phyloP scores from a whole-genome alignment of 2,888 invertebrate genomes.

The Acronicta psi region DNA sequence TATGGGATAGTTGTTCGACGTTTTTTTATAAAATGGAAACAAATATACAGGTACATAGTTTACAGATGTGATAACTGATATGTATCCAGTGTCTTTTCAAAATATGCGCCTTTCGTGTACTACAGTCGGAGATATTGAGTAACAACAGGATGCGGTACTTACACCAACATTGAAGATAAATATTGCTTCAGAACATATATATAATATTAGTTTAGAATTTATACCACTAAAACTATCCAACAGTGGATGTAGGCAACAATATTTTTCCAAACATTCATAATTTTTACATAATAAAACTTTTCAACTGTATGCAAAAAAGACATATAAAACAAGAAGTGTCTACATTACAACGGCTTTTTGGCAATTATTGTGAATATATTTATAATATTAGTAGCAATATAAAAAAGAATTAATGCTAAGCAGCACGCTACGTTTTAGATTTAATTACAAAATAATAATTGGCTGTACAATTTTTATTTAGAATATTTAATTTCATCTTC shows the following conservation, averaged over 20 bases:
- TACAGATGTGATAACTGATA: slow-evolving; percentile 48
- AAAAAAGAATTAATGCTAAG: slow-evolving; percentile 47
- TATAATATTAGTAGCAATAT: slow-evolving; percentile 48
- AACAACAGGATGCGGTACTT: slow-evolving; percentile 20
- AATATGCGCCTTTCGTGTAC: slow-evolving; percentile 29
- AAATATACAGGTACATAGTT: slow-evolving; percentile 54
- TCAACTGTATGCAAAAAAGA: slow-evolving; percentile 43
- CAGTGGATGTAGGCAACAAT: slow-evolving; percentile 53
- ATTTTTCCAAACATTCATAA: slow-evolving; percentile 60
- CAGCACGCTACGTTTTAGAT: slow-evolving; percentile 19
- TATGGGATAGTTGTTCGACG: slow-evolving; percentile 15
- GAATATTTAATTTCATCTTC: slow-evolving; percentile 2
- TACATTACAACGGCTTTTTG: slow-evolving; percentile 51
- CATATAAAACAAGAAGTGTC: slow-evolving; percentile 39
- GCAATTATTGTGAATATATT: slow-evolving; percentile 50
- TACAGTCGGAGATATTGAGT: slow-evolving; percentile 24
- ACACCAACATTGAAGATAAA: slow-evolving; percentile 15
- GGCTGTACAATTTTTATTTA: slow-evolving; percentile 4
- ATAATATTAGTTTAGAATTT: slow-evolving; percentile 40
- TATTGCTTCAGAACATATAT: slow-evolving; percentile 31
- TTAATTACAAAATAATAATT: slow-evolving; percentile 39
- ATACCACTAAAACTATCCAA: slow-evolving; percentile 50
- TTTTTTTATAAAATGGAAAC: slow-evolving; percentile 28
- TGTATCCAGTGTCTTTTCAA: slow-evolving; percentile 46
- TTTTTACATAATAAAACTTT: slow-evolving; percentile 34